Conservation (phyloP, 2,888 invertebrate genomes). For the Epinotia demarniana region DNA sequence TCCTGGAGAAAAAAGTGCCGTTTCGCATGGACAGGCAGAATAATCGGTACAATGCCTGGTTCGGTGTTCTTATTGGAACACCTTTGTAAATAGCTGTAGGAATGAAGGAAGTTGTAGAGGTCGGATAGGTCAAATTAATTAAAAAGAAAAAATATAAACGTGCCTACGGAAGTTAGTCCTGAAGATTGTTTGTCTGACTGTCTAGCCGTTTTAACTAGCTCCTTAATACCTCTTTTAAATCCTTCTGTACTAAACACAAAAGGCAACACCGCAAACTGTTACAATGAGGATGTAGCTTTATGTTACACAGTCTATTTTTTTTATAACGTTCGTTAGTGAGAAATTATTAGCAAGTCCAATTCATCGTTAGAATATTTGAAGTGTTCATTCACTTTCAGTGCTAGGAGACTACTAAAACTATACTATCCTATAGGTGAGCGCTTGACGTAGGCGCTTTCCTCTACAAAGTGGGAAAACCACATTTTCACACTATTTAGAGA, state of each 20-base stretch:
- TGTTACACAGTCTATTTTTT: too few relatives aligned
- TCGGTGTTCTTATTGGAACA: neutral
- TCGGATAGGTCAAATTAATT: neutral
- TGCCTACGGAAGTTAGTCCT: too few relatives aligned
- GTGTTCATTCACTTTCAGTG: too few relatives aligned
- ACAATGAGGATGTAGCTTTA: too few relatives aligned
- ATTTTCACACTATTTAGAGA: too few relatives aligned
- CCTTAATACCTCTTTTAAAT: neutral
- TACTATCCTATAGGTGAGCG: too few relatives aligned
- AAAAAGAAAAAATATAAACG: too few relatives aligned
- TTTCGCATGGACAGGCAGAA: slow-evolving; percentile 1
- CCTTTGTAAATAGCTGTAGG: neutral
- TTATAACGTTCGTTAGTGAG: neutral
- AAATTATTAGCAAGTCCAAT: neutral
- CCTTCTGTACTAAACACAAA: neutral
- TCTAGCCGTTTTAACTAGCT: neutral
- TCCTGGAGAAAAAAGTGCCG: slow-evolving; percentile 6
- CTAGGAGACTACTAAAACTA: too few relatives aligned
- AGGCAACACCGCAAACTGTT: neutral
- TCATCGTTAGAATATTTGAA: neutral
- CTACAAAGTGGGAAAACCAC: too few relatives aligned
- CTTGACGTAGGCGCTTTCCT: too few relatives aligned
- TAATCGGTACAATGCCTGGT: neutral
- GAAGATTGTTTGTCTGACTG: too few relatives aligned
- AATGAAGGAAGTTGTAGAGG: neutral